Conservation (phyloP, 2,888 invertebrate species). For the Ethmia dodecea region DNA sequence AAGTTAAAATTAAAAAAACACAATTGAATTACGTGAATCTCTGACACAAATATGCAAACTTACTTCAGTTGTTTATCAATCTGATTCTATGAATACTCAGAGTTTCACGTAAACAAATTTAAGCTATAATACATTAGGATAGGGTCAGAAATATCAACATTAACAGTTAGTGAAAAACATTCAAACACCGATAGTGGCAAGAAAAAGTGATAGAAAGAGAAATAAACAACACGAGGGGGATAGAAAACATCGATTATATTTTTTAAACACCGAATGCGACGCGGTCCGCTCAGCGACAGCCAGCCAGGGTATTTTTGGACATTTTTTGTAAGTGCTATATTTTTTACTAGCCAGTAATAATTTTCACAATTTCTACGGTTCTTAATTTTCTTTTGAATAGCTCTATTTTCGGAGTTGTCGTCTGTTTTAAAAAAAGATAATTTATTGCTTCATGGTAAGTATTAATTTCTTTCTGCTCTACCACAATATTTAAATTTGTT, state of each 20-base stretch:
- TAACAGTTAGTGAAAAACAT: slow-evolving; percentile 78
- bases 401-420: no score
- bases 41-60: no score
- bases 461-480: no score
- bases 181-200: slow-evolving; percentile 74
- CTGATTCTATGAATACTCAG: no score
- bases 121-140: slow-evolving; percentile 33
- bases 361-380: background rate
- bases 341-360: slow-evolving; percentile 4
- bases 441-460: no score
- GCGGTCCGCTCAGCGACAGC: slow-evolving; percentile 55
- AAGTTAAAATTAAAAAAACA: slow-evolving; percentile 7
- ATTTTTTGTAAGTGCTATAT: slow-evolving; percentile 24
- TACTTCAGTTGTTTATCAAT: no score
- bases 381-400: background rate
- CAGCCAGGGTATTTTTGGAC: slow-evolving; percentile 71
- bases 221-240: slow-evolving; percentile 64
- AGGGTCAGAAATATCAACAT: slow-evolving; percentile 64
- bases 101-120: slow-evolving; percentile 24
- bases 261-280: slow-evolving; percentile 69
- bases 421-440: no score
- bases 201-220: slow-evolving; percentile 50
- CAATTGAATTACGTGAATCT: no score
- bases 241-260: slow-evolving; percentile 62
- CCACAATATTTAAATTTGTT: no score